A percentile compares a stretch with the other conserved stretches of the same genome.
These are phyloP conservation scores for Hemicrepidius hirtus DNA, from an alignment of 2,888 invertebrate genomes.

Conservation along the genomic window DNA sequence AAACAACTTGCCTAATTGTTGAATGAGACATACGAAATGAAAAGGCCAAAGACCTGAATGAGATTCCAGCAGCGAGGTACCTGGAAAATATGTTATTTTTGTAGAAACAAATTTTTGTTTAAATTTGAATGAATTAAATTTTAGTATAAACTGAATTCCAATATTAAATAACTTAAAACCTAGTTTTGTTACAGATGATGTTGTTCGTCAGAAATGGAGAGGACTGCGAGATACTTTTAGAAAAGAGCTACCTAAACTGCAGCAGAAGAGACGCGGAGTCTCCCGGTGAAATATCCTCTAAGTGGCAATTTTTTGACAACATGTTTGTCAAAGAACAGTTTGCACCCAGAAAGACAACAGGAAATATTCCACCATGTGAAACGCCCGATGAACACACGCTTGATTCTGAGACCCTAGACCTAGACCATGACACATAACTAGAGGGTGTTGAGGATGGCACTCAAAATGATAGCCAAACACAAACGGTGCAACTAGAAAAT, in stretches of 20 bases:
- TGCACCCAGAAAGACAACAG: slow-evolving; percentile 22
- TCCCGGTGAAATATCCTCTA: slow-evolving; percentile 6
- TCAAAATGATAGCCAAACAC: background rate
- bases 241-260: background rate
- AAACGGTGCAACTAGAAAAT: background rate
- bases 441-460: slow-evolving; percentile 2
- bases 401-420: background rate
- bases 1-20: no score
- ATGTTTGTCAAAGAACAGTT: slow-evolving; percentile 19
- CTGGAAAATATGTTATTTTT: no score
- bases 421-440: background rate
- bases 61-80: no score
- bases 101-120: no score
- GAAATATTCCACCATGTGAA: slow-evolving; percentile 4
- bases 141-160: no score
- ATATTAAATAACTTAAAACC: background rate
- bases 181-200: slow-evolving; percentile 7
- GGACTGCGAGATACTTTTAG: slow-evolving; percentile 26
- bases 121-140: no score
- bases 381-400: background rate
- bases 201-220: slow-evolving; percentile 25
- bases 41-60: no score
- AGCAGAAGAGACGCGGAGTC: slow-evolving; percentile 18
- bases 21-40: no score
- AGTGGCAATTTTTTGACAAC: background rate